Conservation (phyloP, 2,888 invertebrate genomes). For the Elegia similella region DNA sequence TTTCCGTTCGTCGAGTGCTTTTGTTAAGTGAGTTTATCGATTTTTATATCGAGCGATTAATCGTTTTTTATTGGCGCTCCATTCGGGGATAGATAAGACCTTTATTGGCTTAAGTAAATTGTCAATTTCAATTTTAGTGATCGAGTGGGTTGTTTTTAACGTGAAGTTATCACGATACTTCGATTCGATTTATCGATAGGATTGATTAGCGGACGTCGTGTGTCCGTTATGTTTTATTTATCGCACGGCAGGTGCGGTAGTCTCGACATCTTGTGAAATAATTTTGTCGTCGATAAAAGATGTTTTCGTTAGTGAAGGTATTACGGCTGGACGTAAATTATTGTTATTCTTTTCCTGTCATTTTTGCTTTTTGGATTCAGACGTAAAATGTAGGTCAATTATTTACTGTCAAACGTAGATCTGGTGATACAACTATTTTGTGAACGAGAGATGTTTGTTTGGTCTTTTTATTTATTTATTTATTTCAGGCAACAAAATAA, state of each 20-base stretch:
- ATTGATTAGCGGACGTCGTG: constrained; percentile 60
- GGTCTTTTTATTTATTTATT: too few relatives aligned
- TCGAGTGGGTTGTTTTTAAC: constrained; percentile 46
- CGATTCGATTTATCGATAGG: constrained; percentile 57
- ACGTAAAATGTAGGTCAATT: not conserved
- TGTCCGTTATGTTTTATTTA: constrained; percentile 39
- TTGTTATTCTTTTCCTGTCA: constrained; percentile 19
- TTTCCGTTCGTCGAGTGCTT: constrained; percentile 54
- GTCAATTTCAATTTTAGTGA: constrained; percentile 55
- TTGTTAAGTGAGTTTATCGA: constrained; percentile 60
- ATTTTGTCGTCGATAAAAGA: constrained; percentile 20
- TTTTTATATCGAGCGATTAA: constrained; percentile 22
- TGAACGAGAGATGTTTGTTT: not conserved
- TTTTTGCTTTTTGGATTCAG: constrained; percentile 17
- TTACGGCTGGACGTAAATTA: constrained; percentile 9
- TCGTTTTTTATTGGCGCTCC: constrained; percentile 19
- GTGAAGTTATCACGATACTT: constrained; percentile 54
- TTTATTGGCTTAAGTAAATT: constrained; percentile 28
- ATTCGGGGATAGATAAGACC: constrained; percentile 15
- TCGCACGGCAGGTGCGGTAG: constrained; percentile 49
- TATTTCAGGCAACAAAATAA: too few relatives aligned
- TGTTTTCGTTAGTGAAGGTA: constrained; percentile 11
- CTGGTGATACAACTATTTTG: not conserved
- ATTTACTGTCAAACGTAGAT: not conserved
- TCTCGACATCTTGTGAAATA: constrained; percentile 25